Base-by-base conservation (phyloP, 1,140 invertebrate genomes). In the Cydia fagiglandana region DNA sequence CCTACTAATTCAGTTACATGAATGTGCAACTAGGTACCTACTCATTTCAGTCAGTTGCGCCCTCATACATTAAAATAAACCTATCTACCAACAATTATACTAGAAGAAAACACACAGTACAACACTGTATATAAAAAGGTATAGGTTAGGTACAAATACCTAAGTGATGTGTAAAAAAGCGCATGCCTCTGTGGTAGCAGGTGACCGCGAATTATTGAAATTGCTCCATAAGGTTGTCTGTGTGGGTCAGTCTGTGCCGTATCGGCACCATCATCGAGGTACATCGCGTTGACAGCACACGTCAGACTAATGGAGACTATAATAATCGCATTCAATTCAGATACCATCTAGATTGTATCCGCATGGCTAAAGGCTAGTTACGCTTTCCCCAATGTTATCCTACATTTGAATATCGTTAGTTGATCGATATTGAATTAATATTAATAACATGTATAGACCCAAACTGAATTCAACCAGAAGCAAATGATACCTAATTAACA, bases 241-340 rank as follows among this genome's bases (percentile, higher is more conserved):
- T 0, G 56, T 3, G 10, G 24, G 20, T 9, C 0, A 24, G 56
- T 61, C 56, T 61, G 6, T 56, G n/a, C 30, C 15, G 34, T 20
- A 41, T 45, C 66, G 34, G 9, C 34, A 24, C 34, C 66, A 17
- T 13, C 66, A 70, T 70, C n/a, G 66, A 38, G n/a, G 12, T 41
- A n/a, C 66, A 70, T 70, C 34, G 34, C n/a, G 34, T 38, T 41
- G 66, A 70, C 66, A 17, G 34, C 30, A 61, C 13, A 56, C 56
- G 56, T 61, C 66, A 41, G n/a, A 13, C 34, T 70, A 38, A 66
- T 34, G 64, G 64, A 34, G 66, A 70, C 66, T 70, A 70, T 68
- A 41, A 70, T 70, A 70, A 15, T 70, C 34, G 30, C 38, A 41
- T 9, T 4, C 34, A 70, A 38, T 70, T 6, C 28, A 34, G 64